These are phyloP conservation scores for Elachura formosa DNA, from an alignment of 2,113 vertebrate species.

Conservation along the genomic window DNA sequence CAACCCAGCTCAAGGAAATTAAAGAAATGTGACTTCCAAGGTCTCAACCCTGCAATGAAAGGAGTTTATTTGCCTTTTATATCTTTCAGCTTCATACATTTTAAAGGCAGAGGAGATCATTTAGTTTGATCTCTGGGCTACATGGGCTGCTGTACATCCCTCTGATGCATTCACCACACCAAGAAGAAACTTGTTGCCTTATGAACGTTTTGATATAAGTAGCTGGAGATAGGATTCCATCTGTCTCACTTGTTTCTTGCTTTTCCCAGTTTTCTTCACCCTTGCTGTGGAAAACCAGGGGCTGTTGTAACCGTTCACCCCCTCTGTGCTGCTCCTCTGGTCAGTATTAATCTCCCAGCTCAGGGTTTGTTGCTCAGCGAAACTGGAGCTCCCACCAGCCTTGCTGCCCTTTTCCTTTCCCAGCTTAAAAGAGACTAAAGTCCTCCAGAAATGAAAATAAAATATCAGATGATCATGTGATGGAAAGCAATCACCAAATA, in stretches of 20 bases:
- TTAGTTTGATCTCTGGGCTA: background rate
- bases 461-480: background rate
- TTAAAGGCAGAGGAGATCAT: slow-evolving; percentile 8
- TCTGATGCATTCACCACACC: background rate
- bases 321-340: background rate
- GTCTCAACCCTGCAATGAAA: slow-evolving; percentile 44
- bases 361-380: background rate
- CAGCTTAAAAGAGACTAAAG: background rate
- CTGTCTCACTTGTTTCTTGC: background rate
- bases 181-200: background rate
- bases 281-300: background rate
- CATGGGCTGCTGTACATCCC: background rate
- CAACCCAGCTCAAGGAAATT: slow-evolving; percentile 23
- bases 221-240: background rate
- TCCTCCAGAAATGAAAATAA: background rate
- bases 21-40: slow-evolving; percentile 34
- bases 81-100: slow-evolving; percentile 30
- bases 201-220: background rate
- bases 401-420: background rate
- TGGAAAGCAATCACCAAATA: background rate
- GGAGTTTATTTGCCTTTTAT: slow-evolving; percentile 23
- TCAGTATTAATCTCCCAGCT: background rate
- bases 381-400: background rate
- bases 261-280: background rate
- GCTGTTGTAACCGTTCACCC: background rate